Evolutionary conservation across 37 sponge, comb jelly and placozoan species (phyloP), one percentile per base, ranked within the genome.

Genomic region (Geodia barretti): DNA sequence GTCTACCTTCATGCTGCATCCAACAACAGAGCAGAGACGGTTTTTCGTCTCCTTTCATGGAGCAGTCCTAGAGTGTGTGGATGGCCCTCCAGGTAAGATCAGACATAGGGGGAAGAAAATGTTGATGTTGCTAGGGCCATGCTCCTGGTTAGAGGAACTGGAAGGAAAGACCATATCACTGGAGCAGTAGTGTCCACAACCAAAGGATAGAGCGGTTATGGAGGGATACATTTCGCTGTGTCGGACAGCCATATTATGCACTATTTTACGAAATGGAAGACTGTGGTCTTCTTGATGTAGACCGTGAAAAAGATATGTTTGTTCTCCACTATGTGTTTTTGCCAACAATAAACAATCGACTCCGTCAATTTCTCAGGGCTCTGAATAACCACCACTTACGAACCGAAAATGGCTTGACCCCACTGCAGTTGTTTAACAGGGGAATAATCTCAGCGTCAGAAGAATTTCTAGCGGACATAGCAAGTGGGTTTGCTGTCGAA

Each of bases 261-360:
- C 75, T 75, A 24, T 75, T 75, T n/a, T 75, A 79, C 67, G 79
- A 68, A 25, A 79, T 79, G 79, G 79, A 79, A 68, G 69, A 39
- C 20, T 28, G 43, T 68, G 35, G 33, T 0, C 20, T 79, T 31
- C 43, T 47, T 8, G 43, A 63, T 41, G 23, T 9, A 41, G 41
- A 41, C 26, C 36, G 25, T 68, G 2, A 17, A 42, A 3, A 34
- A 32, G 54, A 34, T 68, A 8, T 75, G 61, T 54, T 60, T 59
- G 2, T 34, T 29, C 65, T 87, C 21, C 88, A 81, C 34, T 87
- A 69, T 75, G 81, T 87, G 31, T 87, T 74, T 36, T 19, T 87
- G 19, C 82, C 82, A 21, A 19, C 72, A 61, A 87, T 87, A 39
- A 68, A 79, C 58, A 4, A 65, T 43, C 65, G 29, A 14, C 67